These are phyloP conservation scores for Ferrisia virgata DNA, from an alignment of 2,888 invertebrate species.

Conservation along the genomic window DNA sequence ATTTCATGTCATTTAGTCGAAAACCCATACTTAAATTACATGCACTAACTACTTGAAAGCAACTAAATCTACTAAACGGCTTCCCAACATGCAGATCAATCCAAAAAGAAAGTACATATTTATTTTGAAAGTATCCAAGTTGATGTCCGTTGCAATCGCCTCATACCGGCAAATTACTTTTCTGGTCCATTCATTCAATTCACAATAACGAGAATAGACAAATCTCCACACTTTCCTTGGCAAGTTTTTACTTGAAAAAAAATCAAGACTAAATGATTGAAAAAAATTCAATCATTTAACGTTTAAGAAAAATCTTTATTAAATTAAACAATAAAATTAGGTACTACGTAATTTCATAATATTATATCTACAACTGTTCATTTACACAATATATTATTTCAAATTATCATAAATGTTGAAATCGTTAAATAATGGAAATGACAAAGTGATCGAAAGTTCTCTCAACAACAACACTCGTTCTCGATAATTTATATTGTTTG, in stretches of 20 bases:
- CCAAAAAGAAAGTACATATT: not conserved
- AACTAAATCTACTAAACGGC: not conserved
- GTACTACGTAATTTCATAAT: not conserved
- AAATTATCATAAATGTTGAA: not conserved
- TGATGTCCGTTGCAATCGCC: too few relatives aligned
- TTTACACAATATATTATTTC: slow-evolving; percentile 1
- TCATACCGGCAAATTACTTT: too few relatives aligned
- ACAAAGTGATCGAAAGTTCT: not conserved
- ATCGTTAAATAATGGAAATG: not conserved
- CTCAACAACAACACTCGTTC: not conserved
- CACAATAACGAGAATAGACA: too few relatives aligned
- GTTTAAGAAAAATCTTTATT: not conserved
- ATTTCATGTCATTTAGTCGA: too few relatives aligned
- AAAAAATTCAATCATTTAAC: not conserved
- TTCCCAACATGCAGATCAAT: not conserved
- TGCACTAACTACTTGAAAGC: not conserved
- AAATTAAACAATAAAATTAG: not conserved
- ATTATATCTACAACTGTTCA: not conserved
- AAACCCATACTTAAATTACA: not conserved
- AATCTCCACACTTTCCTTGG: not conserved
- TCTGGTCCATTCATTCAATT: too few relatives aligned
- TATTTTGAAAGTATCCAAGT: too few relatives aligned
- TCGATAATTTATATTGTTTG: not conserved
- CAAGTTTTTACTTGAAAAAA: too few relatives aligned
- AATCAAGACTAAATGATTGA: not conserved